Base-by-base conservation (phyloP, 2,888 invertebrate genomes). In the Flexamia atlantica region DNA sequence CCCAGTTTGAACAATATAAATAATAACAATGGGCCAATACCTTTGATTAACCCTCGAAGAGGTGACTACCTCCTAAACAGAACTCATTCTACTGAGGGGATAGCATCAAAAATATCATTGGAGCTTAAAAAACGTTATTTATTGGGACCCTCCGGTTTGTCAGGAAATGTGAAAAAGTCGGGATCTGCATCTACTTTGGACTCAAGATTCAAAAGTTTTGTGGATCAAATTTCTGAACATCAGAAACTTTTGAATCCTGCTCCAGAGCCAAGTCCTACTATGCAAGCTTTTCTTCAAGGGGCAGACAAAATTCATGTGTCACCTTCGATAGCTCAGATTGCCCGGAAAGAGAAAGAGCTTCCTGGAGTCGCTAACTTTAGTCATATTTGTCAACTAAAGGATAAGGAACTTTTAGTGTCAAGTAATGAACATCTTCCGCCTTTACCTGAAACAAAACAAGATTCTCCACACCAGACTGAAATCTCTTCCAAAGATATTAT, bases 41-140 rank as follows among this genome's bases (percentile, higher is more conserved):
- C 93, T 0, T 88, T 93, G 17, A 90, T 92, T 76, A 93, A 93
- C 89, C 93, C 93, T 0, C 92, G 93, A 4, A 92, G 92, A 17
- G 94, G 94, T n/a, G 95, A 96, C 86, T 96, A 95, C 89, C 92
- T 95, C 60, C 92, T 97, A 60, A 96, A 95, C 89, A 93, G 96
- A 88, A 95, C 97, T 0, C 95, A 96, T 86, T 97, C 97, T 86
- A 97, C 97, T 0, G 96, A 96, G 88, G 97, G 97, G 25, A 94
- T 97, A 83, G 97, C 97, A 14, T 96, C 97, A 20, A 97, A 97
- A 90, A 94, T 96, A 83, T 97, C 97, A 23, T 91, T 97, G 81
- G 97, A 97, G 90, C 92, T 97, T 68, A 97, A 97, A 89, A 95
- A 97, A 88, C 94, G 94, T 85, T 97, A 97, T 90, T 91, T 97